Conservation (phyloP, 2,888 invertebrate species). For the Elmis aenea region DNA sequence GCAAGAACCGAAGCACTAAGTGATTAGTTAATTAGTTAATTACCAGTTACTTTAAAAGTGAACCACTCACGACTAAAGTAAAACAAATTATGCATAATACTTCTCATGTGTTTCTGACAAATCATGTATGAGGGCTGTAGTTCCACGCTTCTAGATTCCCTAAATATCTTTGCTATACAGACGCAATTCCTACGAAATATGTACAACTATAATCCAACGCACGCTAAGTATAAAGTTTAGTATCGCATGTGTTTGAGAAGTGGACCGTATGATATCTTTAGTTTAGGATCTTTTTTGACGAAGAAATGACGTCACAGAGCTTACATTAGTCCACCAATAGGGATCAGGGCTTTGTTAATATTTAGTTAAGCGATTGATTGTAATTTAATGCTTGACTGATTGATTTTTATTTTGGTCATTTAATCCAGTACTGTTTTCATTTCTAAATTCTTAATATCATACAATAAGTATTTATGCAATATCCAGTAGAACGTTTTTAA, state of each 20-base stretch:
- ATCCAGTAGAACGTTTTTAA: background rate
- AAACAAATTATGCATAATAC: slow-evolving; percentile 21
- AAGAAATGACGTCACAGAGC: background rate
- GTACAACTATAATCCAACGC: too few relatives aligned
- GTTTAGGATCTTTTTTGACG: slow-evolving; percentile 1
- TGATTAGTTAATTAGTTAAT: background rate
- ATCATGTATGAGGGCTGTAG: too few relatives aligned
- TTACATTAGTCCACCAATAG: slow-evolving; percentile 17
- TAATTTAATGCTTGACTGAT: slow-evolving; percentile 17
- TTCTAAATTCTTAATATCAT: too few relatives aligned
- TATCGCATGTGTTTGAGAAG: too few relatives aligned
- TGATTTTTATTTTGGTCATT: slow-evolving; percentile 11
- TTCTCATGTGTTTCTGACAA: too few relatives aligned
- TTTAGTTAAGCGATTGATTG: slow-evolving; percentile 19
- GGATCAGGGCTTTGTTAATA: slow-evolving; percentile 15
- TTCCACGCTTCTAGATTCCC: too few relatives aligned
- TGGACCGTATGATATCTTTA: slow-evolving; percentile 7
- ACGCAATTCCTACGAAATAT: too few relatives aligned
- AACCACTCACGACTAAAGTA: slow-evolving; percentile 6
- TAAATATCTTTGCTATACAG: too few relatives aligned
- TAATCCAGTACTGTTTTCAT: too few relatives aligned
- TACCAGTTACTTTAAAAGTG: slow-evolving; percentile 1
- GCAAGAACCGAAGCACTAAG: too few relatives aligned
- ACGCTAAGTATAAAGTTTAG: too few relatives aligned
- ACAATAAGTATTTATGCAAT: background rate